Percentiles rank a stretch among this genome's conserved stretches.
Evolutionary conservation across 2,113 vertebrate species (phyloP).

Genomic region (Nesoenas mayeri): DNA sequence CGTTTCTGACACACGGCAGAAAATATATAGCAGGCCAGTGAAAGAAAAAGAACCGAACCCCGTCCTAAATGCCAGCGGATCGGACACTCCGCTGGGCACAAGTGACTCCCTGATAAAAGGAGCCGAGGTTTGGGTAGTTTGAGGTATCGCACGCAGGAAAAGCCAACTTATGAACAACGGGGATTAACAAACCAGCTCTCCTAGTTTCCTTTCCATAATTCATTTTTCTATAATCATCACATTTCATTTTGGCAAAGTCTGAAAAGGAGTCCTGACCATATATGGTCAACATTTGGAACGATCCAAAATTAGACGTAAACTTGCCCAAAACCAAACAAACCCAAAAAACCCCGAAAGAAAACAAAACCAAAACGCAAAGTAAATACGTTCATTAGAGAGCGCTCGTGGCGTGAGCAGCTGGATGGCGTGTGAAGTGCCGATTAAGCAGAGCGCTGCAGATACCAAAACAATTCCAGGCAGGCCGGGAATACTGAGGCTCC

Average conservation of each 20-base stretch:
- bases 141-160: neutral
- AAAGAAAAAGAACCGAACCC: neutral
- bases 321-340: neutral
- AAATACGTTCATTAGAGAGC: neutral
- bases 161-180: neutral
- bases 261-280: conserved; percentile 45
- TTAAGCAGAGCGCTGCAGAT: neutral
- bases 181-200: neutral
- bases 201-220: neutral
- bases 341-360: neutral
- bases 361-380: neutral
- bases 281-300: conserved; percentile 28
- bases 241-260: neutral
- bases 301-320: neutral
- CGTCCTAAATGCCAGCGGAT: neutral
- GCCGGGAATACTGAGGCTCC: neutral
- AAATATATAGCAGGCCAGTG: fast-evolving
- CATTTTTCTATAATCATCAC: neutral
- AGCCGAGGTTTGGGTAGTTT: neutral
- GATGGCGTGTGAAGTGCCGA: neutral
- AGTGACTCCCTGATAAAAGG: neutral
- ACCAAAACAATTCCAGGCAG: neutral
- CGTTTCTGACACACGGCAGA: neutral
- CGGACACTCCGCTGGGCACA: neutral
- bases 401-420: neutral